Conservation (phyloP, 2,113 vertebrate species). For the Trematocara unimaculatum region DNA sequence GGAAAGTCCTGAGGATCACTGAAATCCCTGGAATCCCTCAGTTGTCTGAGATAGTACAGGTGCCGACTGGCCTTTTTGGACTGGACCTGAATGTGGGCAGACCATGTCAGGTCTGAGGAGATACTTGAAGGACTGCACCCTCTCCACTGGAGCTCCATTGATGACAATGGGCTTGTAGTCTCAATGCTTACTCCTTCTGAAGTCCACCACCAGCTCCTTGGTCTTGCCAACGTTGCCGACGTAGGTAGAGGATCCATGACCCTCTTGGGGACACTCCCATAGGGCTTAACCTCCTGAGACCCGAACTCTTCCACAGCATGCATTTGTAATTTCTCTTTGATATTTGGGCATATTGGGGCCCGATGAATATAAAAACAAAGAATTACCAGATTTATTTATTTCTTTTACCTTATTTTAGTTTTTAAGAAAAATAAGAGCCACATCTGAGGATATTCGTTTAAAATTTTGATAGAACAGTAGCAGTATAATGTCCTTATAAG, state of each 20-base stretch:
- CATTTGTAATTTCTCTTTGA: too few species aligned
- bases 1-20: background rate
- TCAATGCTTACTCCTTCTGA: background rate
- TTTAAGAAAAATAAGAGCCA: too few species aligned
- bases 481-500: too few species aligned
- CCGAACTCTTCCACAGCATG: too few species aligned
- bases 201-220: background rate
- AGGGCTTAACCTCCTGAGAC: too few species aligned
- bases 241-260: background rate
- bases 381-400: too few species aligned
- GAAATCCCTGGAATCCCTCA: background rate
- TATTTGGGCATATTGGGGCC: too few species aligned
- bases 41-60: background rate
- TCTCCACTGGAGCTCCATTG: background rate
- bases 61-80: background rate
- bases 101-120: background rate
- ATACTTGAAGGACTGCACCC: background rate
- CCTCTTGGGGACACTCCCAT: background rate
- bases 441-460: too few species aligned
- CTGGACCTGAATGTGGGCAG: background rate
- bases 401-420: too few species aligned
- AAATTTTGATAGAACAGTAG: too few species aligned
- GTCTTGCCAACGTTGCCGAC: accelerated
- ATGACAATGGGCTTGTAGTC: background rate
- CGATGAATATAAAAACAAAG: too few species aligned